Percentiles rank a stretch among this genome's conserved stretches.
Conservation (phyloP, 2,797 vertebrate genomes). For the Morus bassanus region DNA sequence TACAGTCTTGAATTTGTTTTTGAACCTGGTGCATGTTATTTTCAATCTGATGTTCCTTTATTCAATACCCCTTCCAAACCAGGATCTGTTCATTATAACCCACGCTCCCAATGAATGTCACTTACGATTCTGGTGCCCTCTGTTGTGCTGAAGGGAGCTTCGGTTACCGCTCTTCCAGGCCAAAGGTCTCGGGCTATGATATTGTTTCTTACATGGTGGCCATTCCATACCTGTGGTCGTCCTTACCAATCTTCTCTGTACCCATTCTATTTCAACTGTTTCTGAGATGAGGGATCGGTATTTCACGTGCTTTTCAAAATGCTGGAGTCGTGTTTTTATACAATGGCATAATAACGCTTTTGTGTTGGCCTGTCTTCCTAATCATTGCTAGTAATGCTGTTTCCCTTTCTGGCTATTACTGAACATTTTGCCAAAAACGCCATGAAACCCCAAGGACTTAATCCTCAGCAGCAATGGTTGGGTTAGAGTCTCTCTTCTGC, state of each 20-base stretch:
- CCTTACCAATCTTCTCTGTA: background rate
- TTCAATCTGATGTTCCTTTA: background rate
- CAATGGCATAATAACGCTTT: background rate
- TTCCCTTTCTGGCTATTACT: background rate
- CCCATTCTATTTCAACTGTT: background rate
- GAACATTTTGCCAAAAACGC: background rate
- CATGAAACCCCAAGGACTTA: background rate
- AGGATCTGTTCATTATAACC: background rate
- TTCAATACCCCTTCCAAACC: background rate
- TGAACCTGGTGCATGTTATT: accelerated
- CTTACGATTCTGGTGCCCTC: background rate
- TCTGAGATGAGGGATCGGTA: background rate
- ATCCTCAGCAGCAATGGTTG: background rate
- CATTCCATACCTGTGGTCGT: background rate
- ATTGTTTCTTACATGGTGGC: background rate
- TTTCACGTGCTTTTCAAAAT: background rate
- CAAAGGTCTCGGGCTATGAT: background rate
- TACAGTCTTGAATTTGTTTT: background rate
- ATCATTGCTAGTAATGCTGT: accelerated
- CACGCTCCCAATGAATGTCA: accelerated
- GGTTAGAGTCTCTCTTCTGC: background rate
- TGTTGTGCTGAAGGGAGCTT: background rate
- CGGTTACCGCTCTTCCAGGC: background rate
- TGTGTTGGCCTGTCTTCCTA: background rate
- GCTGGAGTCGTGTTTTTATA: background rate